A percentile compares a stretch with the other conserved stretches of the same genome.
phyloP scores from a whole-genome alignment of 2,888 invertebrate species.

The Drosophila longiperda region DNA sequence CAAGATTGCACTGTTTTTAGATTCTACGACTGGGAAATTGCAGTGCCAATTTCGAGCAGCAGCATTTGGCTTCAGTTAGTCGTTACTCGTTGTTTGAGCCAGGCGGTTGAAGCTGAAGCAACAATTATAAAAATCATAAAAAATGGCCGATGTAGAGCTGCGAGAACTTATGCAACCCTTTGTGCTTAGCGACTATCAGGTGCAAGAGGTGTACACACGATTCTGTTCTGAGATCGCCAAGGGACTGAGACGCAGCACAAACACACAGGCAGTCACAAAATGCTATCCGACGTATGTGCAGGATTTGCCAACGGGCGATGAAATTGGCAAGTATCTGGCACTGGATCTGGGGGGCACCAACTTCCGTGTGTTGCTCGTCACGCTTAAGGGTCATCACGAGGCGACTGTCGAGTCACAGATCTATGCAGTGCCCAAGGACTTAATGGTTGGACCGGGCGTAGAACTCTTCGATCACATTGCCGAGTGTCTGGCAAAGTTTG shows the following conservation, averaged over 20 bases:
- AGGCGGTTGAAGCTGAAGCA: constrained; percentile 45
- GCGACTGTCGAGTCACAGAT: constrained; percentile 98
- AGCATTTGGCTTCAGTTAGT: constrained; percentile 55
- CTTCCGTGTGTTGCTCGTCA: constrained; percentile 96
- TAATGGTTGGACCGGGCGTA: constrained; percentile 96
- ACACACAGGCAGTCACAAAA: constrained; percentile 92
- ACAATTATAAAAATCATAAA: neutral
- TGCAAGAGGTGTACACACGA: constrained; percentile 90
- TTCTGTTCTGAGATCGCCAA: constrained; percentile 91
- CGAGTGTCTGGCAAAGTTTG: constrained; percentile 94
- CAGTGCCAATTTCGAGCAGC: constrained; percentile 36
- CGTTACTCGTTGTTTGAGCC: constrained; percentile 64
- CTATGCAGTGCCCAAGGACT: constrained; percentile 95
- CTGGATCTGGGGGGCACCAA: constrained; percentile 99
- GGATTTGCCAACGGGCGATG: constrained; percentile 96
- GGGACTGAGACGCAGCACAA: constrained; percentile 91
- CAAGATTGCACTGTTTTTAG: constrained; percentile 37
- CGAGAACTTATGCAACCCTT: constrained; percentile 87
- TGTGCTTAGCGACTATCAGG: constrained; percentile 91
- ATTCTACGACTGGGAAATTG: constrained; percentile 35
- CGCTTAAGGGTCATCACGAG: constrained; percentile 90
- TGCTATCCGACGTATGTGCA: constrained; percentile 98
- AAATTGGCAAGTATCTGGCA: constrained; percentile 96
- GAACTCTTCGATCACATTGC: constrained; percentile 98
- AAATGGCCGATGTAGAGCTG: constrained; percentile 73